Percentiles rank a stretch among this genome's conserved stretches.
Evolutionary conservation across 2,113 vertebrate species (phyloP).

Genomic region (Alexandromys fortis): DNA sequence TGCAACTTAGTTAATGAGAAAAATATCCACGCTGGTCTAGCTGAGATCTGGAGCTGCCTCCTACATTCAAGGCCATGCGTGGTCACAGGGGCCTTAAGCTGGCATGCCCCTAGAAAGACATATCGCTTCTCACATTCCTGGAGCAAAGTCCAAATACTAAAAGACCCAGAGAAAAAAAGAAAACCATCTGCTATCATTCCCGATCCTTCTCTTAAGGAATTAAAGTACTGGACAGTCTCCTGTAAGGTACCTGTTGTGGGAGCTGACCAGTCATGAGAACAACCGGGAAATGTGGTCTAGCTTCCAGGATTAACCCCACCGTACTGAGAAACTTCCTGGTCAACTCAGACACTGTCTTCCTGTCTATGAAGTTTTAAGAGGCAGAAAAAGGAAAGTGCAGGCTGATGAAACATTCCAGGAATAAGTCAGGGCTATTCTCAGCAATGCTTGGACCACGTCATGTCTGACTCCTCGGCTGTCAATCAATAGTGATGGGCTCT

Average conservation of each 20-base stretch:
- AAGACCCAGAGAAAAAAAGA: neutral
- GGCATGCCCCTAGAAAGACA: neutral
- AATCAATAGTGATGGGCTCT: neutral
- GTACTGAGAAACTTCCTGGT: slow-evolving; percentile 54
- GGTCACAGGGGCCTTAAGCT: neutral
- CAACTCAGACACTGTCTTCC: slow-evolving; percentile 59
- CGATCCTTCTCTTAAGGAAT: neutral
- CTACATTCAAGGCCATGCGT: neutral
- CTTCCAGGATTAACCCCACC: neutral
- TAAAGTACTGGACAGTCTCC: neutral
- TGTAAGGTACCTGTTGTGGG: neutral
- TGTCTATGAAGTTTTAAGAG: slow-evolving; percentile 14
- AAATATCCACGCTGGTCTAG: neutral
- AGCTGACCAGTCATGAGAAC: neutral
- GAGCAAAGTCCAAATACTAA: neutral
- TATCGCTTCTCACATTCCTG: neutral
- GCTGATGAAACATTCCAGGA: slow-evolving; percentile 39
- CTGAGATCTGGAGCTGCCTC: neutral
- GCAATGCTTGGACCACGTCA: neutral
- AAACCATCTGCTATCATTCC: neutral
- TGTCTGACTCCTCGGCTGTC: neutral
- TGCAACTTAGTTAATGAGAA: neutral
- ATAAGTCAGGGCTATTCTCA: neutral
- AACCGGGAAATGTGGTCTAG: slow-evolving; percentile 17
- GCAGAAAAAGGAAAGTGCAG: neutral